Evolutionary conservation across 1,140 invertebrate species (phyloP).

Genomic region (Dreissena polymorpha): DNA sequence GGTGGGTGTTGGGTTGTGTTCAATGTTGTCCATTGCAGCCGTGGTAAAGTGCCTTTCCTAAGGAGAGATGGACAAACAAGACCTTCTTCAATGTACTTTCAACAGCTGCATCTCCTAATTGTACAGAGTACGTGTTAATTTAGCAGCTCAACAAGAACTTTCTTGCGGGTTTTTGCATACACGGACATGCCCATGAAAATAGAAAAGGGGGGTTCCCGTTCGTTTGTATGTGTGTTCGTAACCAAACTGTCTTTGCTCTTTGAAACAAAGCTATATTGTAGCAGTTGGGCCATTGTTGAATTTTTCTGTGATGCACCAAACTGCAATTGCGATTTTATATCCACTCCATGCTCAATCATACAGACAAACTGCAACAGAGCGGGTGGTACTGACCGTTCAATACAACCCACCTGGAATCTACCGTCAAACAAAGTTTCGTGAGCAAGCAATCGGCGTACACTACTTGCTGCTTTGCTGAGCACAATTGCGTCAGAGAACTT

Average conservation of each 20-base stretch:
- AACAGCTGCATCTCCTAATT: slow-evolving; percentile 34
- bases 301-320: slow-evolving; percentile 39
- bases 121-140: slow-evolving; percentile 56
- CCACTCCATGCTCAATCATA: slow-evolving; percentile 47
- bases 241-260: background rate
- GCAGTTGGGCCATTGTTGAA: slow-evolving; percentile 50
- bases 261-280: slow-evolving; percentile 56
- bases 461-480: slow-evolving; percentile 51
- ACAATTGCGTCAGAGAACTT: slow-evolving; percentile 44
- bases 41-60: no score
- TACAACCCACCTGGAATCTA: slow-evolving; percentile 30
- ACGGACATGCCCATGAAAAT: slow-evolving; percentile 60
- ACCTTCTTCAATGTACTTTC: slow-evolving; percentile 34
- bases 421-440: slow-evolving; percentile 12
- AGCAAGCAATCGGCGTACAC: slow-evolving; percentile 43
- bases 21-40: slow-evolving; percentile 66
- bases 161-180: slow-evolving; percentile 56
- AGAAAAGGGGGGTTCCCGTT: slow-evolving; percentile 57
- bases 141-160: slow-evolving; percentile 53
- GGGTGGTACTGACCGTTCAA: slow-evolving; percentile 49
- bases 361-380: slow-evolving; percentile 57
- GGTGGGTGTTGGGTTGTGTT: slow-evolving; percentile 63
- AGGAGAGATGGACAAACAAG: slow-evolving; percentile 47
- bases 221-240: slow-evolving; percentile 46
- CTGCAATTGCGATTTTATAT: slow-evolving; percentile 17